Base-by-base conservation (phyloP, 2,888 invertebrate species). In the Erebia ligea region DNA sequence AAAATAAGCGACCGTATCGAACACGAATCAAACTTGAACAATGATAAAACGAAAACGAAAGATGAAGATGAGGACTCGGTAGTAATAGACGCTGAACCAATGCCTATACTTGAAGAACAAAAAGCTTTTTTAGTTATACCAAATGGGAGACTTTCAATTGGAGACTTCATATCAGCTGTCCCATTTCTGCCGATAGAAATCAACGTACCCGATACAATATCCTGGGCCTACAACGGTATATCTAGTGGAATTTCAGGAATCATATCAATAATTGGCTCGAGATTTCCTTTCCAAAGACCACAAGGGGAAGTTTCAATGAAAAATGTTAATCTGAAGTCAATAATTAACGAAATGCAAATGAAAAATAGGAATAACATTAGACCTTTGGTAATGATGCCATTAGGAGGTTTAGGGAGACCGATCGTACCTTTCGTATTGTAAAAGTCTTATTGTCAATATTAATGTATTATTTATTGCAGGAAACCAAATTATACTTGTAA, bases 171-270 rank as follows among this genome's bases (percentile, higher is more conserved):
- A 70, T 90, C 92, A 17, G 83, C 86, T 6, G 91, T 94, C 34
- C 94, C 94, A 0, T 95, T 94, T 80, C 84, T 95, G 21, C 95
- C 95, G 0, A 86, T 95, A 67, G 95, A 95, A 84, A 84, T 96
- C 1, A 95, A 95, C 79, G 94, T 95, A 0, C 95, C 95, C 2
- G 95, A 95, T 76, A 86, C 94, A 0, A 86, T 95, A 67, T 82
- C 87, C 0, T 91, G 90, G 91, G 87, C 85, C 5, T 87, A 86
- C 68, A 84, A 89, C 74, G 86, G 86, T 6, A 87, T 93, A 62
- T 77, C 86, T 0, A 79, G 70, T 71, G 80, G 81, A 3, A 82
- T 82, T 54, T 71, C 80, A 13, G 76, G 85, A 57, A 85, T 89
- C 0, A 82, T 92, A 57, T 82, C 87, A 13, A 85, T 85, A 10